phyloP scores from a whole-genome alignment of 1,140 invertebrate genomes.

The Drosophila setifemur region DNA sequence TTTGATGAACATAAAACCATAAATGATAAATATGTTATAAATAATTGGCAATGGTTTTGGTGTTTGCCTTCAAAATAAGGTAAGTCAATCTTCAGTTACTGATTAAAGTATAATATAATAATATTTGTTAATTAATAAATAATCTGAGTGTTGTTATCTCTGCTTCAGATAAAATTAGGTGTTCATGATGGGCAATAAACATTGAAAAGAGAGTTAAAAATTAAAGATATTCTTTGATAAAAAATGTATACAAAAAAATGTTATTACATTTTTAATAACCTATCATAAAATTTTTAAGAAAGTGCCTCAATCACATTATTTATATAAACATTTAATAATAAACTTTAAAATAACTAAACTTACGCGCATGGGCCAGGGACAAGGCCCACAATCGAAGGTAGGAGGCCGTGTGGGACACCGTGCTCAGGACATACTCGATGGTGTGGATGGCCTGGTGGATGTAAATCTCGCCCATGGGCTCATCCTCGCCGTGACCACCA shows the following conservation, averaged over 20 bases:
- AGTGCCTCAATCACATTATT: neutral
- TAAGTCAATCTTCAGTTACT: no score
- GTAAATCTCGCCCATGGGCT: conserved; percentile 92
- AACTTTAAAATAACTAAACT: conserved; percentile 22
- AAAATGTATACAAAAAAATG: no score
- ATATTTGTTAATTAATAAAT: no score
- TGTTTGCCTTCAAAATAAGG: neutral
- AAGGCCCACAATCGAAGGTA: conserved; percentile 98
- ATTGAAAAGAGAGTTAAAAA: neutral
- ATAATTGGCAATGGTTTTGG: neutral
- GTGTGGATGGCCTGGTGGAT: conserved; percentile 97
- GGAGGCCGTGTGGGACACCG: conserved; percentile 97
- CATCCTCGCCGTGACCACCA: conserved; percentile 83
- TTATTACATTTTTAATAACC: no score
- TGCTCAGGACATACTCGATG: conserved; percentile 97
- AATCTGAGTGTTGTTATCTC: no score
- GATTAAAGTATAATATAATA: no score
- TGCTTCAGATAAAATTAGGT: no score
- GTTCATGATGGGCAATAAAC: accelerated
- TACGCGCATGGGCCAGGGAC: conserved; percentile 96
- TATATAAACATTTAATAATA: neutral
- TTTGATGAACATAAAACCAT: neutral
- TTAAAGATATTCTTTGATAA: no score
- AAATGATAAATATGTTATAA: neutral
- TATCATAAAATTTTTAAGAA: no score